phyloP scores from a whole-genome alignment of 2,888 invertebrate species.

The Dasysyrphus albostriatus region DNA sequence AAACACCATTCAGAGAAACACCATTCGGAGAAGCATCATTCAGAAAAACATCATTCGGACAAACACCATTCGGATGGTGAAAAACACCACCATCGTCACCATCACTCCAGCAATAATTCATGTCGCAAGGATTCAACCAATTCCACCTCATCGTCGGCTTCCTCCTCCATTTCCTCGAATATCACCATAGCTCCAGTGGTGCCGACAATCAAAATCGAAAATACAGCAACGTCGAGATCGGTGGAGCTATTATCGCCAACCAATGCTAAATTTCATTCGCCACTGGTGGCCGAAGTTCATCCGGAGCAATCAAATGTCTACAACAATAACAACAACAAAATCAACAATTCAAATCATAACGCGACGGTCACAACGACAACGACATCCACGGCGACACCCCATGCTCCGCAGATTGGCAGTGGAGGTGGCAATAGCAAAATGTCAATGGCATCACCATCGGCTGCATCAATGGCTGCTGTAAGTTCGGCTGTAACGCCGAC shows the following conservation, averaged over 20 bases:
- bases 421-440: conserved; percentile 60
- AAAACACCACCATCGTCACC: conserved; percentile 77
- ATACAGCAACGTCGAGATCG: conserved; percentile 63
- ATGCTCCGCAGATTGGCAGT: conserved; percentile 52
- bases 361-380: conserved; percentile 82
- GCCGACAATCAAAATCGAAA: conserved; percentile 70
- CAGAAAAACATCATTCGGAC: conserved; percentile 78
- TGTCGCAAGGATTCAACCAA: conserved; percentile 71
- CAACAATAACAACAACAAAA: conserved; percentile 44
- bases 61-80: conserved; percentile 64
- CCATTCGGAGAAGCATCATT: conserved; percentile 79
- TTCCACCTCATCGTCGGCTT: conserved; percentile 55
- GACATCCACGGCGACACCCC: conserved; percentile 79
- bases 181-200: conserved; percentile 61
- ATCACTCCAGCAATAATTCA: conserved; percentile 61
- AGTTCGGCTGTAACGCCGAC: conserved; percentile 81
- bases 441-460: conserved; percentile 81
- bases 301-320: conserved; percentile 80
- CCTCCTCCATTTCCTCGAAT: conserved; percentile 51
- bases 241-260: conserved; percentile 78
- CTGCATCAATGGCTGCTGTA: conserved; percentile 82
- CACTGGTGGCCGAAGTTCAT: conserved; percentile 82
- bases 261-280: conserved; percentile 81
- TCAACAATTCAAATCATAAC: conserved; percentile 65
- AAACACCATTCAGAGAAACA: conserved; percentile 74